These are phyloP conservation scores for Cranoglanis bouderius DNA, from an alignment of 2,113 vertebrate species.

Conservation along the genomic window DNA sequence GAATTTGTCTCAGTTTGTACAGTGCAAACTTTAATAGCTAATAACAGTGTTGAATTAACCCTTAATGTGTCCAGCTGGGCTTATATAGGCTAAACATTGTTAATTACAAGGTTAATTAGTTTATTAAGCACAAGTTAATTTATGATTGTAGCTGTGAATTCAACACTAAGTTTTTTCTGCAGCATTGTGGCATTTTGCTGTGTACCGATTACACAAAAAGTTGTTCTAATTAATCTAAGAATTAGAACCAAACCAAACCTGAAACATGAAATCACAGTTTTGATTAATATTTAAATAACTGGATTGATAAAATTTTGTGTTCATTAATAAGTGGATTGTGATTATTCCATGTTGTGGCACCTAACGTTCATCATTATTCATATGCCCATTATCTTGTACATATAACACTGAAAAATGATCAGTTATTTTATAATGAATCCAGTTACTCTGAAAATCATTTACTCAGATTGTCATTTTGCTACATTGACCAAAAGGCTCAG, in stretches of 20 bases:
- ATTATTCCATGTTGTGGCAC: neutral
- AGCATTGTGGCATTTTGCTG: neutral
- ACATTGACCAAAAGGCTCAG: neutral
- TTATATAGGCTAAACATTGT: neutral
- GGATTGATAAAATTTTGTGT: neutral
- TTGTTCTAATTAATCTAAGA: neutral
- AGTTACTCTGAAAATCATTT: neutral
- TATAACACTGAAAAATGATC: neutral
- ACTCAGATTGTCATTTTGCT: neutral
- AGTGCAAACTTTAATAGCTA: neutral
- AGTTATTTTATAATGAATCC: neutral
- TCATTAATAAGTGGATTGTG: neutral
- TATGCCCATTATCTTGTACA: neutral
- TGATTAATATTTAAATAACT: neutral
- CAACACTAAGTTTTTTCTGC: neutral
- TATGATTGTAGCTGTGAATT: neutral
- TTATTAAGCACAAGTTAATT: neutral
- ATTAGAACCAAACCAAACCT: neutral
- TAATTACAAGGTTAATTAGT: neutral
- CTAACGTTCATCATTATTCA: neutral
- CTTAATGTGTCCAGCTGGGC: neutral
- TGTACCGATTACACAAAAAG: neutral
- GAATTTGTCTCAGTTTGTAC: neutral
- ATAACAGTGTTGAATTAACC: neutral
- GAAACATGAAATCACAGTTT: neutral